Evolutionary conservation across 2,797 vertebrate species (phyloP).

Genomic region (Brotogeris chrysoptera): DNA sequence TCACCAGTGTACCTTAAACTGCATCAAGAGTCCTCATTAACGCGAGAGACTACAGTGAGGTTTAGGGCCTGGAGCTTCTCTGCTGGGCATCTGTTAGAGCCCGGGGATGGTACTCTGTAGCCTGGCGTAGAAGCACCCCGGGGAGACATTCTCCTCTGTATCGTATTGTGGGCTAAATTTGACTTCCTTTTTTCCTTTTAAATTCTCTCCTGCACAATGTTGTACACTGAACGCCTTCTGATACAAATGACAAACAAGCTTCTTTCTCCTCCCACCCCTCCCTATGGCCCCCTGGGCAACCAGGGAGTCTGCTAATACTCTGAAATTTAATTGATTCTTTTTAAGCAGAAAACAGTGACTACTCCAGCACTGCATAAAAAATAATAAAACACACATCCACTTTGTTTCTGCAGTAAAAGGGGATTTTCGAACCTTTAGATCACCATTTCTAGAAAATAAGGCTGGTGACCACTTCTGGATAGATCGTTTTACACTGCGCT

Average conservation of each 20-base stretch:
- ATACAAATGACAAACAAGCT: neutral
- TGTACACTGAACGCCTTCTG: neutral
- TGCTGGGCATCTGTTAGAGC: slow-evolving; percentile 76
- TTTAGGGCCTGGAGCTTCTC: slow-evolving; percentile 74
- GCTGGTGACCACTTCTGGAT: neutral
- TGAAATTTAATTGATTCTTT: neutral
- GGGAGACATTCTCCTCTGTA: slow-evolving; percentile 64
- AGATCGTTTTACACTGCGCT: neutral
- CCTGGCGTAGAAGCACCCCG: slow-evolving; percentile 33
- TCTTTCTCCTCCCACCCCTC: neutral
- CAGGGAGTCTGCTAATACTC: neutral
- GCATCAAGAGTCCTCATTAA: slow-evolving; percentile 82
- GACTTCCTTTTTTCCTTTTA: neutral
- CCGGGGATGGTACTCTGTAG: slow-evolving; percentile 65
- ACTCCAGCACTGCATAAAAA: neutral
- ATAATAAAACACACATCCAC: fast-evolving
- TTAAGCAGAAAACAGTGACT: neutral
- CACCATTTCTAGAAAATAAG: neutral
- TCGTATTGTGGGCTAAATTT: slow-evolving; percentile 14
- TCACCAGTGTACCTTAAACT: slow-evolving; percentile 80
- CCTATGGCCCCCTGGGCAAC: neutral
- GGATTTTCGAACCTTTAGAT: neutral
- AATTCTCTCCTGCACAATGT: neutral
- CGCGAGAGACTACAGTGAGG: slow-evolving; percentile 76
- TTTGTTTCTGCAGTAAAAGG: neutral